Evolutionary conservation across 2,888 invertebrate species (phyloP), one percentile per base, ranked within the genome.

Genomic region (Cephus nigrinus): DNA sequence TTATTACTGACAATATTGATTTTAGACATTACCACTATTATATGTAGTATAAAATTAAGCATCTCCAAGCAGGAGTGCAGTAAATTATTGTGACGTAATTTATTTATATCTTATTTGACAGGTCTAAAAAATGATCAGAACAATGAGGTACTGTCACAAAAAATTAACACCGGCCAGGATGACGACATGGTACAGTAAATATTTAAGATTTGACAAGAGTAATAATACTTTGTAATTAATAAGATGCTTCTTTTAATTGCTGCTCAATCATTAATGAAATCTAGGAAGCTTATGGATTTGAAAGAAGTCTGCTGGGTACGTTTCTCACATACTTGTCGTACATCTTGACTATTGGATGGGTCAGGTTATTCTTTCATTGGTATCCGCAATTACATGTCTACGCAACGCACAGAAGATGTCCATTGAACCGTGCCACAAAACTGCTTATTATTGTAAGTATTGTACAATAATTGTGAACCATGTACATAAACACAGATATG

Each of bases 291-390:
- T 89, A 91, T 80, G 94, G 94, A 11, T 94, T 92, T 87, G 89
- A 91, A 78, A 89, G 88, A 78, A 92, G 90, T 82, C 80, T 82
- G 12, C 75, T 87, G 4, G 86, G 88, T 76, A 89, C 91, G 40
- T 81, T 89, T 74, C 40, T 92, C 35, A 92, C 91, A 55, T 93
- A 92, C 90, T 74, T 92, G 11, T 89, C 91, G n/a, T 93, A 93
- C 75, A 80, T 94, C 36, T 83, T 93, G 74, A 93, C 93, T 1
- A 85, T 92, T 12, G 94, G 94, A 30, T 86, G 93, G 68, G 87
- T 94, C 73, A 91, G 94, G 33, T 91, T 94, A 68, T 89, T 94
- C 76, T 94, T 94, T 87, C 94, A 94, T 86, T 94, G 94, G 94
- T 93, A 93, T 87, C 94, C 94, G 1, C 92, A 93, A 73, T 92